These are phyloP conservation scores for Pangasius mekongensis DNA, from an alignment of 2,797 vertebrate species.

Conservation along the genomic window DNA sequence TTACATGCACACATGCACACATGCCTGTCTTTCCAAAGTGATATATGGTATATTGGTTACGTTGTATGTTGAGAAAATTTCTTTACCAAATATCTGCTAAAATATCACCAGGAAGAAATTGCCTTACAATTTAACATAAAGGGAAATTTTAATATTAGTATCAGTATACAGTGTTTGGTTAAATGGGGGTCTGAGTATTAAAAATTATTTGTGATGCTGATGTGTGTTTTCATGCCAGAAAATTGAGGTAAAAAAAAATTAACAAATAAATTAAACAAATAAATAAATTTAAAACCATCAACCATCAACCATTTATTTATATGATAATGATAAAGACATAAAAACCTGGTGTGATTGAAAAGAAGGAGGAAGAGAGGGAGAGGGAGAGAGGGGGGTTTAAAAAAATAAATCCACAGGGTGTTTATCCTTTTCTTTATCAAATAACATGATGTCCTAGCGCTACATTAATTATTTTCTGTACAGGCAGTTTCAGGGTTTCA, in stretches of 20 bases:
- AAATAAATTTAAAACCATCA: not conserved
- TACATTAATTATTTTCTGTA: not conserved
- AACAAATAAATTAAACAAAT: not conserved
- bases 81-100: constrained; percentile 12
- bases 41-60: constrained; percentile 62
- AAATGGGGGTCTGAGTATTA: not conserved
- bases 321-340: not conserved
- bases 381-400: not conserved
- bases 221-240: not conserved
- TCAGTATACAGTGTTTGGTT: not conserved
- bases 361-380: not conserved
- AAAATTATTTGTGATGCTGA: not conserved
- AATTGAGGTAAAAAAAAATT: not conserved
- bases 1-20: constrained; percentile 41
- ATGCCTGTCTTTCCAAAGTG: constrained; percentile 65
- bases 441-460: not conserved
- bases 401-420: not conserved
- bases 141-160: not conserved
- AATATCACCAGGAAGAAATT: not conserved
- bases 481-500: not conserved
- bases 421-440: not conserved
- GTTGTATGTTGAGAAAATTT: constrained; percentile 52
- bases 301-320: not conserved
- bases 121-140: not conserved
- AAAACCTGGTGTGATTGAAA: not conserved